Evolutionary conservation across 2,113 vertebrate species (phyloP).

Genomic region (Saccopteryx bilineata): DNA sequence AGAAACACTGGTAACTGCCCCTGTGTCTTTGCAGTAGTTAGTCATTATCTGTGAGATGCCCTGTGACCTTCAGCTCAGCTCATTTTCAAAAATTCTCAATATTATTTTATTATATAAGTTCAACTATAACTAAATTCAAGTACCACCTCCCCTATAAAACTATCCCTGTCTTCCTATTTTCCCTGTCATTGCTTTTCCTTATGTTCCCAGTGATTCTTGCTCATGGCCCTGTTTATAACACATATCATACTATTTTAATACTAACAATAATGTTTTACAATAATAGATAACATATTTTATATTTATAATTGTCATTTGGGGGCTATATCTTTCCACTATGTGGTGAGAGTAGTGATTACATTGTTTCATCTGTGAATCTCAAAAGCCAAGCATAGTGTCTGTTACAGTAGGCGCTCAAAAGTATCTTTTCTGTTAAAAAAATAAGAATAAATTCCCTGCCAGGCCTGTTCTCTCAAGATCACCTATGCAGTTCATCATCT

Average conservation of each 20-base stretch:
- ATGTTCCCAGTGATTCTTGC: background rate
- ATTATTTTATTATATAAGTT: background rate
- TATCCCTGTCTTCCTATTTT: background rate
- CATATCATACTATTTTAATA: background rate
- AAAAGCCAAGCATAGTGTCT: background rate
- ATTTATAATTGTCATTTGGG: background rate
- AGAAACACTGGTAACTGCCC: background rate
- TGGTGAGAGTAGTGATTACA: background rate
- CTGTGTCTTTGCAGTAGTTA: background rate
- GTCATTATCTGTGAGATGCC: background rate
- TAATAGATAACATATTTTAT: background rate
- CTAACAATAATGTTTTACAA: background rate
- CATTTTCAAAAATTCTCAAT: background rate
- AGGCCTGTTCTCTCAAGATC: background rate
- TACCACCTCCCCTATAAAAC: background rate
- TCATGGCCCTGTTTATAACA: background rate
- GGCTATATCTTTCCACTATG: background rate
- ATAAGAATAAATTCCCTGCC: background rate
- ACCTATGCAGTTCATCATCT: background rate
- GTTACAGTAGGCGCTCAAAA: slow-evolving; percentile 1
- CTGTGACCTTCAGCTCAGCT: background rate
- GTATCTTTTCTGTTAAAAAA: background rate
- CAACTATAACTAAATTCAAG: background rate
- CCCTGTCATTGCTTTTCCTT: background rate
- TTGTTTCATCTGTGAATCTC: background rate